Percentiles rank a stretch among this genome's conserved stretches.
phyloP scores from a whole-genome alignment of 2,797 vertebrate species.

The Hylomyscus alleni region DNA sequence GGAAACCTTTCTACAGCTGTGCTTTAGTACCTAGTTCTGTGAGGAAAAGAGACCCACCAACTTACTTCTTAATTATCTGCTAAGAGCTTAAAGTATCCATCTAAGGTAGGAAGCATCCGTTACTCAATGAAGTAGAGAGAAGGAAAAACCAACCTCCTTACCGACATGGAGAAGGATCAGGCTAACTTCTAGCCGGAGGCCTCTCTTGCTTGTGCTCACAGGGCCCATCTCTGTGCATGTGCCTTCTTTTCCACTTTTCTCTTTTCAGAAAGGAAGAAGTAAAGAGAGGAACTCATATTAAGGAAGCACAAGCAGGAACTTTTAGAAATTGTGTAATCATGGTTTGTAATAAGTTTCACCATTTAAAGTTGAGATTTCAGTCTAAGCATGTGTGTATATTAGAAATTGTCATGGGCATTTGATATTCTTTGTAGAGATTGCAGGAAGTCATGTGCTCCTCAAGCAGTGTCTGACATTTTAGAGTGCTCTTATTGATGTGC shows the following conservation, averaged over 20 bases:
- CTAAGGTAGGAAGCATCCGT: not conserved
- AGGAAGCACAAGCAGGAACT: constrained; percentile 78
- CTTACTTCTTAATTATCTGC: constrained; percentile 29
- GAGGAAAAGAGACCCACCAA: not conserved
- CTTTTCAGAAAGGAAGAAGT: constrained; percentile 83
- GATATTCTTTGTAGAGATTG: not conserved
- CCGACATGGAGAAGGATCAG: constrained; percentile 84
- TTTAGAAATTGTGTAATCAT: constrained; percentile 79
- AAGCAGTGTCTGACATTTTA: not conserved
- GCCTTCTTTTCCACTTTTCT: not conserved
- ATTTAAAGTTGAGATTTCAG: constrained; percentile 67
- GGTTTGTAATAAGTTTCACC: constrained; percentile 63
- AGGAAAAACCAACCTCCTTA: constrained; percentile 80
- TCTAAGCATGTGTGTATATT: not conserved
- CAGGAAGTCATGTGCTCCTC: not conserved
- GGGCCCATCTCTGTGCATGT: constrained; percentile 82
- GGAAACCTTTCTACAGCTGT: not conserved
- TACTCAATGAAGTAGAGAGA: constrained; percentile 45
- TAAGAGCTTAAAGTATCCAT: constrained; percentile 47
- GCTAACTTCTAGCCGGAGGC: constrained; percentile 76
- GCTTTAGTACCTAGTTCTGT: not conserved
- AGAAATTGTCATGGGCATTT: not conserved
- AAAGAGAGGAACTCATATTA: constrained; percentile 81
- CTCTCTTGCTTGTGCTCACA: not conserved
- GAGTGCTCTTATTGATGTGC: not conserved